Evolutionary conservation across 2,113 vertebrate species (phyloP), one percentile per base, ranked within the genome.

Genomic region (Argyrosomus japonicus): DNA sequence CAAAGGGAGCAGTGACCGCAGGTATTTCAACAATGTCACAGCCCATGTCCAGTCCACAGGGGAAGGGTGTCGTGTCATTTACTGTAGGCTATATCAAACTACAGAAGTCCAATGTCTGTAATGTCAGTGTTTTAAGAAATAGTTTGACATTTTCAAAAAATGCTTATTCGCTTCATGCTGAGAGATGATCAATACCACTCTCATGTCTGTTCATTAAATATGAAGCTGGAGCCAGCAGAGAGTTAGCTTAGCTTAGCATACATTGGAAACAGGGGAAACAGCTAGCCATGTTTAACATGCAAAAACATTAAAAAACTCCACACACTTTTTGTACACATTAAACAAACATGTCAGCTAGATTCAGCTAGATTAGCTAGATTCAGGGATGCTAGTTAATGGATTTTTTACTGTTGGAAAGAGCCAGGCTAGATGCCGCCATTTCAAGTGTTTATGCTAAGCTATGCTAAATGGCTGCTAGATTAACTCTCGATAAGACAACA

Each of bases 1-100:
- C 43, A 83, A 69, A 57, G 29, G n/a, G 6, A 70, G 71, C 62
- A 65, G 76, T 25, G 70, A 76, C 58, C 63, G 58, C 56, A 51
- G 56, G 43, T 85, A n/a, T 65, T 74, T 86, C 43, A 61, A 65
- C 43, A 56, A 29, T 21, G 45, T n/a, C 9, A 58, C 6, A 61
- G 17, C 15, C 50, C 7, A n/a, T 57, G 13, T 5, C 25, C 14
- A 45, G 13, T 36, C 10, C 45, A 62, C 69, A 56, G 10, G 12
- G n/a, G 43, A 29, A 60, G 13, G 10, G 65, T 65, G 58, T 5
- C 48, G 15, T 56, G 47, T 40, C 2, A 73, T 51, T 58, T 29
- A 19, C 12, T 57, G 11, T 6, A n/a, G n/a, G n/a, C n/a, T n/a
- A 29, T 27, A n/a, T 60, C 40, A 72, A 60, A 64, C 10, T 14